A percentile compares a stretch with the other conserved stretches of the same genome.
phyloP scores from a whole-genome alignment of 2,888 invertebrate species.

The Rhaphigaster nebulosa region DNA sequence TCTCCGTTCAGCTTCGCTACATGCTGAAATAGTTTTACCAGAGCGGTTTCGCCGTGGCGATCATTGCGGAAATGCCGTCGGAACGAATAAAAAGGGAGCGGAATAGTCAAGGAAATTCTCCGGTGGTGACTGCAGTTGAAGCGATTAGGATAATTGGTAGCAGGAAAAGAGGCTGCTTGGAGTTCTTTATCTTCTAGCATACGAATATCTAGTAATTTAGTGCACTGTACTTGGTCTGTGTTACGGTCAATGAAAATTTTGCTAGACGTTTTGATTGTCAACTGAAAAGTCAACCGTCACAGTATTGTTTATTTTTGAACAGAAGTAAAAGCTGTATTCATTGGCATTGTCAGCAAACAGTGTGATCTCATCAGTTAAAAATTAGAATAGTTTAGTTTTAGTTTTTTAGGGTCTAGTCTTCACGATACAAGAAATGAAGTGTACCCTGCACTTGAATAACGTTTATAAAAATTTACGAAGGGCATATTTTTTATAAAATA shows the following conservation, averaged over 20 bases:
- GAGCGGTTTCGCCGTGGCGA: neutral
- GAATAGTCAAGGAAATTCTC: neutral
- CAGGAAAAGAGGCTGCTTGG: neutral
- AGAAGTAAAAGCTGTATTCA: too few relatives aligned
- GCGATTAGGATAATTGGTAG: constrained; percentile 26
- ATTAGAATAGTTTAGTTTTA: too few relatives aligned
- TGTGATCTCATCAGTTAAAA: too few relatives aligned
- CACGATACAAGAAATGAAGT: too few relatives aligned
- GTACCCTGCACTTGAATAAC: too few relatives aligned
- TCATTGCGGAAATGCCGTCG: neutral
- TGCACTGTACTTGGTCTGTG: neutral
- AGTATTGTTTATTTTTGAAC: too few relatives aligned
- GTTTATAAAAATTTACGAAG: too few relatives aligned
- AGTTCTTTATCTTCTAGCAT: neutral
- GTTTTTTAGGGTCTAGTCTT: too few relatives aligned
- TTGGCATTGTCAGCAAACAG: too few relatives aligned
- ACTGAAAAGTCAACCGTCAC: too few relatives aligned
- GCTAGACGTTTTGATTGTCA: neutral
- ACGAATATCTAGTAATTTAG: neutral
- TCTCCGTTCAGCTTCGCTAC: neutral
- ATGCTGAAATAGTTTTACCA: neutral
- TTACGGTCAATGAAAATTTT: neutral
- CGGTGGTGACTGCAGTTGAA: neutral
- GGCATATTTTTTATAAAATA: too few relatives aligned
- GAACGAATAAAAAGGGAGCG: neutral